Percentiles rank a stretch among this genome's conserved stretches.
Conservation (phyloP, 2,113 vertebrate genomes). For the Rhagologus leucostigma region DNA sequence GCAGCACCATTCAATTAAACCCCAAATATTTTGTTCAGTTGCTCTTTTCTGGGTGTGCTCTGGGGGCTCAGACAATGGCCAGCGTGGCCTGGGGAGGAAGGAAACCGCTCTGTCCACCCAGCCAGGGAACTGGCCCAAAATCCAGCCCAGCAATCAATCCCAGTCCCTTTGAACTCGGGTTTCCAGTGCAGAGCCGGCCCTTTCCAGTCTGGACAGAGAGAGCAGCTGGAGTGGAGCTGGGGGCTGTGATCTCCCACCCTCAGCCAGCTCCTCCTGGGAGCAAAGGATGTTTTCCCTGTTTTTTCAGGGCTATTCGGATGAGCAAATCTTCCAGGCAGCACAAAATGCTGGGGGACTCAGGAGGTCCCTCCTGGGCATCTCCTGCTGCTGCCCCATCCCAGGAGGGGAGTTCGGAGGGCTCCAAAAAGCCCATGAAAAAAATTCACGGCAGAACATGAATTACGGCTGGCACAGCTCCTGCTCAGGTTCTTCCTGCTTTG, state of each 20-base stretch:
- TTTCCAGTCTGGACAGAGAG: background rate
- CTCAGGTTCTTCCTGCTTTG: background rate
- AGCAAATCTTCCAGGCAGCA: background rate
- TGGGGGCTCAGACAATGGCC: slow-evolving; percentile 35
- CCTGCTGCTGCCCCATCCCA: background rate
- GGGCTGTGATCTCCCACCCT: background rate
- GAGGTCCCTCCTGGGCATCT: background rate
- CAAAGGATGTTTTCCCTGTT: background rate
- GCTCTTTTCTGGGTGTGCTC: slow-evolving; percentile 5
- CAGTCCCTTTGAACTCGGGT: background rate
- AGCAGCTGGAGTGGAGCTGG: background rate
- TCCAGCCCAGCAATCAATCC: background rate
- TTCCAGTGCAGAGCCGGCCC: background rate
- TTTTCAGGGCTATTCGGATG: background rate
- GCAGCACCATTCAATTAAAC: slow-evolving; percentile 19
- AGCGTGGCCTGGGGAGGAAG: slow-evolving; percentile 22
- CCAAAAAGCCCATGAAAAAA: background rate
- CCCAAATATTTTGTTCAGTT: background rate
- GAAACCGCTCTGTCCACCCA: slow-evolving; percentile 38
- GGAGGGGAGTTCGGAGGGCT: background rate
- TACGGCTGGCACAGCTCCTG: background rate
- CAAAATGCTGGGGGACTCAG: background rate
- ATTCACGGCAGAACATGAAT: background rate
- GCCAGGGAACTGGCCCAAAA: background rate
- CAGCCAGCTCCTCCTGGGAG: background rate